Evolutionary conservation across 2,888 invertebrate species (phyloP), one percentile per base, ranked within the genome.

Genomic region (Resseliella maxima): DNA sequence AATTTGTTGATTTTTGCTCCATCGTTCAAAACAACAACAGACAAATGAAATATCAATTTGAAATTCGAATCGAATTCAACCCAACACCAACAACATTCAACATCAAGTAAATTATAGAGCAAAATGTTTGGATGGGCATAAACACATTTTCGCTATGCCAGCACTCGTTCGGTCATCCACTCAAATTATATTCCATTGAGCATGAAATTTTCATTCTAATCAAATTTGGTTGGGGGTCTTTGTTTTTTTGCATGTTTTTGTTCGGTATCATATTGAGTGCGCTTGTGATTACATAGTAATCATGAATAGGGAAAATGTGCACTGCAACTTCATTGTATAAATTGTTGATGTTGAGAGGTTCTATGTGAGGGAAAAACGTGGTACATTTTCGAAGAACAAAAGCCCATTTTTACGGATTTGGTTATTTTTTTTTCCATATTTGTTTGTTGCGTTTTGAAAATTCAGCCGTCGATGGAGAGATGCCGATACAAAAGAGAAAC

Each of bases 171-270:
- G 10, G 21, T 72, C 27, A 27, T 72, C 72, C 15, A 15, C n/a
- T n/a, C n/a, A n/a, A n/a, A n/a, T n/a, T 72, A 12, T 31, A 72
- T 31, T 72, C 31, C 15, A 15, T 59, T 6, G 72, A 31, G 72
- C 72, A 35, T 72, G 35, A 72, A 72, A 72, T 72, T 31, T 72
- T 72, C 72, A 72, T 72, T 72, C 72, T 72, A 27, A 72, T 72
- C 72, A 72, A 72, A 72, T 72, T 72, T 72, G 72, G 72, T 31
- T 72, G 27, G 31, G n/a, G 15, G 50, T 50, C 50, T 72, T 35
- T 72, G 31, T 72, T 31, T 72, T 72, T 72, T 72, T 72, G 72
- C 72, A 35, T 72, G 31, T 72, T 31, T 72, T 72, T 41, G 41
- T 5, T 72, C 72, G 72, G 72, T 72, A 72, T 72, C n/a, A 24